Evolutionary conservation across 2,113 vertebrate species (phyloP), one percentile per base, ranked within the genome.

Genomic region (Haplochromis burtoni): DNA sequence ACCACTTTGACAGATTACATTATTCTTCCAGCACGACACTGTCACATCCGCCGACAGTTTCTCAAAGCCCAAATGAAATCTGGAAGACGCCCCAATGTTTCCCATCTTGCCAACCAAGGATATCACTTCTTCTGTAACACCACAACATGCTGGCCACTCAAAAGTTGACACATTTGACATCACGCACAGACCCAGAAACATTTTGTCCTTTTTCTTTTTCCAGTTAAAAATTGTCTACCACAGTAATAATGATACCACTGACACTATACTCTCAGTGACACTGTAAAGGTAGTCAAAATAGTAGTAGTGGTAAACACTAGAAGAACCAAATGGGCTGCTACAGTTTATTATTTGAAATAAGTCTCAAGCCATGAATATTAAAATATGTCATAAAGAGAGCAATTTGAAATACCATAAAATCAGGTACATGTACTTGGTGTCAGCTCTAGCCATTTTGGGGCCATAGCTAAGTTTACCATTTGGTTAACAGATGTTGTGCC

Each of bases 1-100:
- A 90, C 91, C 92, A 8, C 91, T 80, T 91, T 97, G 95, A 96
- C 97, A 96, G 90, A 91, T 83, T 93, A 85, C 92, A 95, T 97
- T 94, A 94, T 89, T 93, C 91, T 94, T 94, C 68, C 90, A 8
- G 47, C 61, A 31, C 35, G 12, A 33, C 16, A 59, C 94, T 91
- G 95, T 94, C 94, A 93, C 81, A 81, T 76, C 90, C 71, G 79
- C 33, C 55, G 86, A 92, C 94, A 88, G 86, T 17, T 66, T 83
- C 79, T 76, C 81, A 3, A 68, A 71, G 19, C 90, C 92, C 54
- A 40, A 19, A 78, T 83, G 83, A 51, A 92, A 91, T 91, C 55
- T 71, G 81, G 86, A 81, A 81, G 66, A 76, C 5, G 7, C 66
- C 26, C 54, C 16, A 78, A 57, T 79, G 87, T 82, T 89, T 90